These are phyloP conservation scores for Chloropsis hardwickii DNA, from an alignment of 2,113 vertebrate species.

Conservation along the genomic window DNA sequence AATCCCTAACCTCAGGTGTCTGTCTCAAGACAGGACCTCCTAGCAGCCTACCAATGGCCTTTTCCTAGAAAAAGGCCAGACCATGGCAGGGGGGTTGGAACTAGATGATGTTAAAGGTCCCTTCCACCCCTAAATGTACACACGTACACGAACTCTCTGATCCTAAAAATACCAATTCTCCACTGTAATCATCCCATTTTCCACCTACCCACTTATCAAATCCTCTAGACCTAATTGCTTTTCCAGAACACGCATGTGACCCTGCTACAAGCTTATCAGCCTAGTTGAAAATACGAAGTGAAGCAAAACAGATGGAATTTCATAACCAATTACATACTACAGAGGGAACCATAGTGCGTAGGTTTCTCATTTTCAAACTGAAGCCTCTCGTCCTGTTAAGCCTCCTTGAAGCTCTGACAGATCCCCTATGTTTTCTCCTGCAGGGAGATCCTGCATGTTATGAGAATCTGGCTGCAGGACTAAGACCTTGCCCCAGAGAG, in stretches of 20 bases:
- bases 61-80: neutral
- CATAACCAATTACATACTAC: slow-evolving; percentile 33
- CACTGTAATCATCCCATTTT: neutral
- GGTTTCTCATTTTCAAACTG: neutral
- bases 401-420: neutral
- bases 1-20: neutral
- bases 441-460: neutral
- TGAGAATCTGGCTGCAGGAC: neutral
- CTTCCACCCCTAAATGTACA: neutral
- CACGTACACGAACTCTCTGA: neutral
- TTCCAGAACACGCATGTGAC: neutral
- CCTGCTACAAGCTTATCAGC: neutral
- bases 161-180: neutral
- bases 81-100: neutral
- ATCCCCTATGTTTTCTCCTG: neutral
- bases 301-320: slow-evolving; percentile 53
- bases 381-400: neutral
- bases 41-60: neutral
- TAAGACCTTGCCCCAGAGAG: neutral
- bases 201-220: neutral
- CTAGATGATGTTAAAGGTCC: neutral
- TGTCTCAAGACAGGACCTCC: neutral
- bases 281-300: neutral
- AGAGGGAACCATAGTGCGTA: neutral
- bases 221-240: neutral